These are phyloP conservation scores for Nibea albiflora DNA, from an alignment of 2,113 vertebrate genomes.

Conservation along the genomic window DNA sequence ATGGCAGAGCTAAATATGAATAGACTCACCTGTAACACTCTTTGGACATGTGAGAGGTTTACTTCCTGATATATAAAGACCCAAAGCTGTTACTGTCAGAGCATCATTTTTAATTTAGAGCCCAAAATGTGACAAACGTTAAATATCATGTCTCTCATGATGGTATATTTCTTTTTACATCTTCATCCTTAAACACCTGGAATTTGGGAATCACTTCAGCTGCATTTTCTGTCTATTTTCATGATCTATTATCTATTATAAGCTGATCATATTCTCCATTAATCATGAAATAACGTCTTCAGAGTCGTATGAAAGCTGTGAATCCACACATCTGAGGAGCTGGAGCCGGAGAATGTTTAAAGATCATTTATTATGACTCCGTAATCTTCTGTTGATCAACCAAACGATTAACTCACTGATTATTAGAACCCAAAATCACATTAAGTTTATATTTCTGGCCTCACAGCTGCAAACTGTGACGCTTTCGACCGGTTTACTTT, in stretches of 20 bases:
- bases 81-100: not conserved
- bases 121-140: too few relatives aligned
- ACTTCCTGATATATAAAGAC: not conserved
- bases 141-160: not conserved
- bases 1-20: too few relatives aligned
- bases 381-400: not conserved
- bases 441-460: not conserved
- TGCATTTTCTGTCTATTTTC: too few relatives aligned
- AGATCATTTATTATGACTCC: not conserved
- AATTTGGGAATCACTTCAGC: not conserved
- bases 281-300: not conserved
- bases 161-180: not conserved
- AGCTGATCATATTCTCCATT: not conserved
- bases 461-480: not conserved
- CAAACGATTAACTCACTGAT: not conserved
- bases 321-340: not conserved
- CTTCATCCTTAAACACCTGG: not conserved
- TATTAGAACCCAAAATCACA: not conserved
- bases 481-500: too few relatives aligned
- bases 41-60: constrained; percentile 12
- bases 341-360: not conserved
- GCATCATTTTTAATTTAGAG: not conserved
- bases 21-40: constrained; percentile 3
- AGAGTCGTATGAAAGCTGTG: not conserved
- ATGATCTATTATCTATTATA: not conserved